Evolutionary conservation across 2,888 invertebrate species (phyloP).

Genomic region (Galerucella pusilla): DNA sequence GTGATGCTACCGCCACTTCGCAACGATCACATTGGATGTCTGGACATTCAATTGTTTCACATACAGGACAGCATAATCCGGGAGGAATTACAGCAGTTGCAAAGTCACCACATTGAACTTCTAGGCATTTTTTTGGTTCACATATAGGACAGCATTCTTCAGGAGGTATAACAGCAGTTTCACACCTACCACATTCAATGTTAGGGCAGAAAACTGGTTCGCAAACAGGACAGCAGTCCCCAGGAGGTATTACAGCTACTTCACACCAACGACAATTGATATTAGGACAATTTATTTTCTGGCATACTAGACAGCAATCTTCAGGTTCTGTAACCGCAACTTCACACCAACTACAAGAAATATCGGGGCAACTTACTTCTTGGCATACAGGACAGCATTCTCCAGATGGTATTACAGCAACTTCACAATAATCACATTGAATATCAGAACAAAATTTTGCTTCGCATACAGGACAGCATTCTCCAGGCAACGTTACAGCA

Average conservation of each 20-base stretch:
- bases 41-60: neutral
- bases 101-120: neutral
- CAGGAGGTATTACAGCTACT: neutral
- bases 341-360: neutral
- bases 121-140: too few relatives aligned
- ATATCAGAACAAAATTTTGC: neutral
- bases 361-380: neutral
- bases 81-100: neutral
- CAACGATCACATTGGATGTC: too few relatives aligned
- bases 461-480: neutral
- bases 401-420: conserved; percentile 25
- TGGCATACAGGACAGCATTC: conserved; percentile 1
- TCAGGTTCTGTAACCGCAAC: neutral
- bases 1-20: too few relatives aligned
- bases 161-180: neutral
- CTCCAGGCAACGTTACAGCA: neutral
- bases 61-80: neutral
- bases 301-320: neutral
- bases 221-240: neutral
- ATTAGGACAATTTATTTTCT: neutral
- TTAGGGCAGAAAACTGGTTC: neutral
- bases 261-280: neutral
- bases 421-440: neutral
- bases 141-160: too few relatives aligned
- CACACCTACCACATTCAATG: neutral